These are phyloP conservation scores for Gadopsis bispinosus DNA, from an alignment of 2,797 vertebrate genomes.

Conservation along the genomic window DNA sequence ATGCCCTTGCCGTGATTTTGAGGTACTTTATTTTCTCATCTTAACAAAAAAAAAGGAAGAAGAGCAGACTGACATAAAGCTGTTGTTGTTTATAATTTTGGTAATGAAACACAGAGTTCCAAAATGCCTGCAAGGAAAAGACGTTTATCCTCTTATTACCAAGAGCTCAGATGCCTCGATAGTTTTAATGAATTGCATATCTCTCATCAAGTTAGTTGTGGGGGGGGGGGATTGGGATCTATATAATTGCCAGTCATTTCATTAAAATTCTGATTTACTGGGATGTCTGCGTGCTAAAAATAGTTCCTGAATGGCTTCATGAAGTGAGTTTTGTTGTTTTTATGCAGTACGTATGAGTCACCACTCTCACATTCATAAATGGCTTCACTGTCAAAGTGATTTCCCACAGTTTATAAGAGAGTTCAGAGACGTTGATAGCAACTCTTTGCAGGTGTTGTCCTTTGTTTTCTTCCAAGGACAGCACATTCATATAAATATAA, in stretches of 20 bases:
- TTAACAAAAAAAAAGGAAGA: too few relatives aligned
- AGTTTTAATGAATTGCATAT: constrained; percentile 8
- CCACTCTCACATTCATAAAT: neutral
- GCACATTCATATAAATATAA: neutral
- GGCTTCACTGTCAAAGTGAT: neutral
- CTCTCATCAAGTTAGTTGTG: neutral
- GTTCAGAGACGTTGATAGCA: neutral
- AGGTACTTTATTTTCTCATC: neutral
- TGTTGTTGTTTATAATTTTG: neutral
- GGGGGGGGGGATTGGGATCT: too few relatives aligned
- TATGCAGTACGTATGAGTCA: neutral
- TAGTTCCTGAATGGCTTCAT: neutral
- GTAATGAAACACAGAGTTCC: neutral
- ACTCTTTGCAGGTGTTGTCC: neutral
- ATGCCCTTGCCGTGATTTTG: neutral
- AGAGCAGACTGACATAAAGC: neutral
- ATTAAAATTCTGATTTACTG: neutral
- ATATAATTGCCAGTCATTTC: neutral
- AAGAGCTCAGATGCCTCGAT: neutral
- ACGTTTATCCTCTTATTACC: neutral
- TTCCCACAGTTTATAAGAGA: neutral
- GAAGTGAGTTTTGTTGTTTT: neutral
- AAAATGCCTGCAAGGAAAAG: neutral
- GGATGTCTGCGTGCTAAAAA: neutral
- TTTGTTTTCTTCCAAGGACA: neutral